Evolutionary conservation across 2,888 invertebrate species (phyloP).

Genomic region (Diarsia brunnea): DNA sequence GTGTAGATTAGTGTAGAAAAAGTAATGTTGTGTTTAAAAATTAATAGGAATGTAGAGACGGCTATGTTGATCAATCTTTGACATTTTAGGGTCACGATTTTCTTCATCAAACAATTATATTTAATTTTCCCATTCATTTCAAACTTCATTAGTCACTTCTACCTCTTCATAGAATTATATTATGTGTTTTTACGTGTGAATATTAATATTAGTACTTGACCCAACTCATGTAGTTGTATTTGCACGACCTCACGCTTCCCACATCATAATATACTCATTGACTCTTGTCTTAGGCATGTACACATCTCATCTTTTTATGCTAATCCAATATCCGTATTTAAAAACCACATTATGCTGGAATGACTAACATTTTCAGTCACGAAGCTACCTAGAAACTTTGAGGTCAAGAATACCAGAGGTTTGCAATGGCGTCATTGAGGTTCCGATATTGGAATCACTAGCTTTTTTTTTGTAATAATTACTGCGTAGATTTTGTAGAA

Average conservation of each 20-base stretch:
- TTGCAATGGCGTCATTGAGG: constrained; percentile 51
- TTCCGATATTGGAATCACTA: constrained; percentile 46
- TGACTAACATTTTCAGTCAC: constrained; percentile 68
- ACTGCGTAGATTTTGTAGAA: background rate
- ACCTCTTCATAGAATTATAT: background rate
- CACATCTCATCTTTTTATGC: constrained; percentile 54
- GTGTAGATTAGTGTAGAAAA: too few species aligned
- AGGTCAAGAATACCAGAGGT: constrained; percentile 65
- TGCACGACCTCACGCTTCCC: constrained; percentile 44
- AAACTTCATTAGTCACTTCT: constrained; percentile 12
- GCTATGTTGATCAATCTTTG: background rate
- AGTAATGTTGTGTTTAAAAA: too few species aligned
- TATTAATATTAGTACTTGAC: constrained; percentile 33
- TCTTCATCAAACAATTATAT: background rate
- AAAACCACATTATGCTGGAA: constrained; percentile 54
- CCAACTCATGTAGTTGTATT: constrained; percentile 43
- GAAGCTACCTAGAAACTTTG: constrained; percentile 62
- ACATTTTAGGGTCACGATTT: background rate
- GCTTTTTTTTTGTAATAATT: constrained; percentile 23
- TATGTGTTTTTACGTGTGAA: background rate
- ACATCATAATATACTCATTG: constrained; percentile 22
- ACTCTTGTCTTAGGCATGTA: constrained; percentile 18
- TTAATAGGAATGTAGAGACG: background rate
- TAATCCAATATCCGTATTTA: constrained; percentile 61
- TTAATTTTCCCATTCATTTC: background rate